A percentile compares a stretch with the other conserved stretches of the same genome.
phyloP scores from a whole-genome alignment of 35 echinoderm and acorn worm genomes.

The Anneissia japonica region DNA sequence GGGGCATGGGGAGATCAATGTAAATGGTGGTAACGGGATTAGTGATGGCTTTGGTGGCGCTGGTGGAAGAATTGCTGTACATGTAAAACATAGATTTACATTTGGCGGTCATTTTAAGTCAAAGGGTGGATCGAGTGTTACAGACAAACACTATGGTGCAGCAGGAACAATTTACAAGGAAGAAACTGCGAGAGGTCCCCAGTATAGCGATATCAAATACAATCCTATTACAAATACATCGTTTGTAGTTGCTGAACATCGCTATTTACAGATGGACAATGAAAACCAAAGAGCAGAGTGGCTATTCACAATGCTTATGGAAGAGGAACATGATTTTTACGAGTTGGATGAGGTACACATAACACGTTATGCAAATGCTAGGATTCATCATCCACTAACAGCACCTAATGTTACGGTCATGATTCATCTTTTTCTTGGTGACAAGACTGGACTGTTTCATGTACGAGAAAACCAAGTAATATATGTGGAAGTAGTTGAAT shows the following conservation, averaged over 20 bases:
- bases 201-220: slow-evolving; percentile 84
- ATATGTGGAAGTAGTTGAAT: slow-evolving; percentile 76
- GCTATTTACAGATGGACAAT: slow-evolving; percentile 69
- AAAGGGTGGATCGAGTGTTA: slow-evolving; percentile 46
- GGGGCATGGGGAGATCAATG: slow-evolving; percentile 83
- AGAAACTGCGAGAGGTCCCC: slow-evolving; percentile 74
- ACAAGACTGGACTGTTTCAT: slow-evolving; percentile 63
- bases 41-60: slow-evolving; percentile 71
- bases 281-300: slow-evolving; percentile 59
- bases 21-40: slow-evolving; percentile 65
- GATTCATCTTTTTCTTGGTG: slow-evolving; percentile 74
- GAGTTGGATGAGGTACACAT: slow-evolving; percentile 83
- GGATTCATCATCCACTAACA: slow-evolving; percentile 53
- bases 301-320: slow-evolving; percentile 80
- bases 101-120: slow-evolving; percentile 57
- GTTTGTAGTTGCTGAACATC: slow-evolving; percentile 50
- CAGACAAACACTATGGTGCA: slow-evolving; percentile 44
- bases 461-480: slow-evolving; percentile 56
- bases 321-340: slow-evolving; percentile 57
- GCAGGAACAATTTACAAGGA: slow-evolving; percentile 77
- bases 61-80: slow-evolving; percentile 77
- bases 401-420: slow-evolving; percentile 67
- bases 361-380: slow-evolving; percentile 73
- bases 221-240: slow-evolving; percentile 57
- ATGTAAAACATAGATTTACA: slow-evolving; percentile 53